These are phyloP conservation scores for Hephaestus fuliginosus DNA, from an alignment of 2,797 vertebrate genomes.

Conservation along the genomic window DNA sequence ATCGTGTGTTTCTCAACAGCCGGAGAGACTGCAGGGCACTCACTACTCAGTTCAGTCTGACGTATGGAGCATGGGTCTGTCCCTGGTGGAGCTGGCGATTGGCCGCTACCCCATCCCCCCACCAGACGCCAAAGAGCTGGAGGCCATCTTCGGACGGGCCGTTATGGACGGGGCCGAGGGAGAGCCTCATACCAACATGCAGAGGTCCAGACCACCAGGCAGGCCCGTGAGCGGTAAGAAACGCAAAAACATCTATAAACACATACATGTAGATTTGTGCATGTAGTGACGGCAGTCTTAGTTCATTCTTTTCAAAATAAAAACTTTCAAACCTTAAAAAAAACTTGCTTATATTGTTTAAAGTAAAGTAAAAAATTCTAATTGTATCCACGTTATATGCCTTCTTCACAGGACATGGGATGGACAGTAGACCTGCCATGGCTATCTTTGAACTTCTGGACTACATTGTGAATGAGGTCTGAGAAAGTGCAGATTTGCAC, in stretches of 20 bases:
- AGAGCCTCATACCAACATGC: slow-evolving; percentile 89
- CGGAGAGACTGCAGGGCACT: slow-evolving; percentile 98
- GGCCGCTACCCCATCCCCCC: slow-evolving; percentile 98
- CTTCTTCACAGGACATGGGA: slow-evolving; percentile 88
- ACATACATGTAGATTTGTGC: background rate
- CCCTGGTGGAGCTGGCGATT: slow-evolving; percentile 96
- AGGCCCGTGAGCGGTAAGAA: slow-evolving; percentile 92
- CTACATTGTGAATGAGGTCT: slow-evolving; percentile 98
- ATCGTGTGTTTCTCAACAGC: slow-evolving; percentile 86
- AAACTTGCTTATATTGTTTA: background rate
- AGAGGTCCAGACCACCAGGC: slow-evolving; percentile 92
- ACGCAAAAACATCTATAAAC: background rate
- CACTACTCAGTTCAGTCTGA: slow-evolving; percentile 99
- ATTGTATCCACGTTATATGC: slow-evolving; percentile 36
- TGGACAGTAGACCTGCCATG: slow-evolving; percentile 96
- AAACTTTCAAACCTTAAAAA: background rate
- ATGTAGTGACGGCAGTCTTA: background rate
- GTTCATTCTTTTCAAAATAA: background rate
- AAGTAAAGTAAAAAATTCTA: background rate
- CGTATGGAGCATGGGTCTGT: slow-evolving; percentile 99
- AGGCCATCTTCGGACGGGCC: slow-evolving; percentile 93
- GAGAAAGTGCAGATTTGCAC: slow-evolving; percentile 56
- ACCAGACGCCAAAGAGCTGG: slow-evolving; percentile 95
- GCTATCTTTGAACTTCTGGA: slow-evolving; percentile 99
- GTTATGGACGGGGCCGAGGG: slow-evolving; percentile 90